A percentile compares a stretch with the other conserved stretches of the same genome.
Conservation (phyloP, 2,113 vertebrate genomes). For the Ramphastos sulfuratus region DNA sequence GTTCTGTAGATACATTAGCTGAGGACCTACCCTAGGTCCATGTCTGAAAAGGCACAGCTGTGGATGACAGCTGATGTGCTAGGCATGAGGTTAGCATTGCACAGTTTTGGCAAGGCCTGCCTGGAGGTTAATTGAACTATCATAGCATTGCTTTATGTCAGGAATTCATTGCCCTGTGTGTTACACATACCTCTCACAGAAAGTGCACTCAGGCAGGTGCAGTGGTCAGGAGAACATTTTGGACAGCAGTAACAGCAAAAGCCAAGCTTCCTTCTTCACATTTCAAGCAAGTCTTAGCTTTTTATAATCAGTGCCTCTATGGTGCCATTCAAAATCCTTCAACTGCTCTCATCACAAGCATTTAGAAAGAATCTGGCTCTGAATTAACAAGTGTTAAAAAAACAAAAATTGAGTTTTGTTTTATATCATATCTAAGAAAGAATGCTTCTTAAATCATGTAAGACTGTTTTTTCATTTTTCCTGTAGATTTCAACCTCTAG, state of each 20-base stretch:
- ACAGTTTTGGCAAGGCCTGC: background rate
- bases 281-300: background rate
- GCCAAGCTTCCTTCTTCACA: background rate
- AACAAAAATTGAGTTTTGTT: background rate
- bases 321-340: background rate
- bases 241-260: background rate
- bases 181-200: background rate
- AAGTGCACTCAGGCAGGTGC: background rate
- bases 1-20: background rate
- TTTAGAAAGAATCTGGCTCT: background rate
- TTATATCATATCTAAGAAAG: background rate
- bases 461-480: background rate
- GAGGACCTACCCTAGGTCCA: background rate
- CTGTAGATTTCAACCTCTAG: background rate
- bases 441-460: background rate
- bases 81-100: background rate
- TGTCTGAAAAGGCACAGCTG: background rate
- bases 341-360: background rate
- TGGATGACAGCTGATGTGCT: background rate
- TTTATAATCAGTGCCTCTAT: background rate
- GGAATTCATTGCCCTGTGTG: background rate
- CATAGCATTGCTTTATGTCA: background rate
- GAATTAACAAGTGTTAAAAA: background rate
- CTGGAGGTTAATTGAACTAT: background rate
- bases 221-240: background rate